phyloP scores from a whole-genome alignment of 2,797 vertebrate species.

The Hydrocynus forskahlii region DNA sequence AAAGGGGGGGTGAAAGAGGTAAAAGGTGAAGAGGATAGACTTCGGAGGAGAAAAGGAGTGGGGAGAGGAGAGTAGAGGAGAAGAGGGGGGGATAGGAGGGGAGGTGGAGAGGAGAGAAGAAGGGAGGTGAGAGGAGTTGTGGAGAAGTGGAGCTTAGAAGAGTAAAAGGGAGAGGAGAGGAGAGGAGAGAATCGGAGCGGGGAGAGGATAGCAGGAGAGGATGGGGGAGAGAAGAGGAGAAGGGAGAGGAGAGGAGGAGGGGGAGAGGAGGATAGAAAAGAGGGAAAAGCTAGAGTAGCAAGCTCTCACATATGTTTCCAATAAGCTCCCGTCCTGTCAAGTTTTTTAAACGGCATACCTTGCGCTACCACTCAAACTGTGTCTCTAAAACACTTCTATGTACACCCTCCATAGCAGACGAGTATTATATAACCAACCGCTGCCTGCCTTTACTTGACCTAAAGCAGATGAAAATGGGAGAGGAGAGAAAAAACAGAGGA shows the following conservation, averaged over 20 bases:
- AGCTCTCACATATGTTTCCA: constrained; percentile 69
- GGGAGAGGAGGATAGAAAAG: not conserved
- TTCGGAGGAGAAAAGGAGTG: too few species aligned
- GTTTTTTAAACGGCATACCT: constrained; percentile 60
- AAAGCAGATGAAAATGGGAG: not conserved
- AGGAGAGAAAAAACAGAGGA: not conserved
- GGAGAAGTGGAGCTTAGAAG: too few species aligned
- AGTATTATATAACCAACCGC: constrained; percentile 56
- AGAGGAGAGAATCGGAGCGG: too few species aligned
- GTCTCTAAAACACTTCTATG: constrained; percentile 64
- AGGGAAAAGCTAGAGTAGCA: constrained; percentile 28
- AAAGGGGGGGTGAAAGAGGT: constrained; percentile 40
- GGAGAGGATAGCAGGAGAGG: too few species aligned
- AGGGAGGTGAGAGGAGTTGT: too few species aligned
- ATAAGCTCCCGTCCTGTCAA: constrained; percentile 58
- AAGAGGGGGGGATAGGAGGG: too few species aligned
- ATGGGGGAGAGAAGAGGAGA: too few species aligned
- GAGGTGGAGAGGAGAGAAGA: too few species aligned
- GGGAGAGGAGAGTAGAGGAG: not conserved
- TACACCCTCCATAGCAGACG: constrained; percentile 63
- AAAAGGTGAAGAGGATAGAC: too few species aligned
- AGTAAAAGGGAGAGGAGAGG: too few species aligned
- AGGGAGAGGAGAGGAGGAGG: not conserved
- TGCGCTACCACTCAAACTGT: constrained; percentile 6
- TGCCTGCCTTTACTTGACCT: constrained; percentile 27